Base-by-base conservation (phyloP, 2,797 vertebrate species). In the Oryzias dopingdopingensis region DNA sequence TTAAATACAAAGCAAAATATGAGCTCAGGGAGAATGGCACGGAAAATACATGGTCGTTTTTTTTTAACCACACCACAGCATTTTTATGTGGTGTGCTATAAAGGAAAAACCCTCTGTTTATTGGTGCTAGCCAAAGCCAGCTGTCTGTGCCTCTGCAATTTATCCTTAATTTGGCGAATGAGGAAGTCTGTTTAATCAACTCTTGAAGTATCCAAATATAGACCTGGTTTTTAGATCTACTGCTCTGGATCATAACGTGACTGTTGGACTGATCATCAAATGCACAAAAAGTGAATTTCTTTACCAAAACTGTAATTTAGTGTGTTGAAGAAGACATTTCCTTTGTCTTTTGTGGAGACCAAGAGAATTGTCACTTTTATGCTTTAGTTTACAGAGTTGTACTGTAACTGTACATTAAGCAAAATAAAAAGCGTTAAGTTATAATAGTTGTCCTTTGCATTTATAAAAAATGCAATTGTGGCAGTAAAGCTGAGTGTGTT, bases 51-150 rank as follows among this genome's bases (percentile, higher is more conserved):
- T 48, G 43, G n/a, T n/a, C 8, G 17, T n/a, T 13, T 17, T n/a
- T 6, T 42, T 26, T 55, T 73, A 50, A 56, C 67, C 22, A 44
- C 50, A 45, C 41, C 46, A 26, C 37, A 51, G 20, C 29, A 65
- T 49, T 52, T 24, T 22, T 32, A 52, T 18, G 16, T 45, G 18
- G 47, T 46, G 18, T 52, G 52, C 42, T 63, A 22, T 14, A 20
- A 51, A 51, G 55, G 13, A 10, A 18, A 62, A 40, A 29, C 26
- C 26, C 4, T 5, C 4, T 57, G 44, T 72, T 73, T 56, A 59
- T 42, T 22, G 24, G 7, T 1, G 2, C 15, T 59, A 59, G 62
- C 53, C 51, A 67, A 57, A 62, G 23, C 16, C 58, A 58, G 43
- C 40, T 17, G 1, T 47, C 45, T 5, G 10, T 32, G 1, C 56